Evolutionary conservation across 2,113 vertebrate genomes (phyloP).

Genomic region (Epinephelus fuscoguttatus): DNA sequence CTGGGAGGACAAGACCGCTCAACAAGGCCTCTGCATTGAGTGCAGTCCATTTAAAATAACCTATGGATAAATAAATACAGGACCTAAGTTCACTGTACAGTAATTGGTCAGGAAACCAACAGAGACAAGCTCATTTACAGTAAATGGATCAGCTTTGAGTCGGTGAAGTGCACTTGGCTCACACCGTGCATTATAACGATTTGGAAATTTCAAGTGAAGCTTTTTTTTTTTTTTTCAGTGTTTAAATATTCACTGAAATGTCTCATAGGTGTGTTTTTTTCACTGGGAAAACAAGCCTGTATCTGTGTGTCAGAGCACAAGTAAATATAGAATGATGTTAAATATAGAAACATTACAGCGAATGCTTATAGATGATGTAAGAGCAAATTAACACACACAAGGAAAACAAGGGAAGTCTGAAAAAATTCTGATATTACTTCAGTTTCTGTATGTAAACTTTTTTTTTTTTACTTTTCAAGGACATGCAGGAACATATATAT

Average conservation of each 20-base stretch:
- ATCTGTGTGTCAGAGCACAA: constrained; percentile 44
- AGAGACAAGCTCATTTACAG: constrained; percentile 84
- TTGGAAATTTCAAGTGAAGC: constrained; percentile 79
- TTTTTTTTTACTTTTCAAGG: constrained; percentile 33
- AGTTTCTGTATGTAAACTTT: constrained; percentile 6
- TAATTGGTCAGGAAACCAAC: constrained; percentile 84
- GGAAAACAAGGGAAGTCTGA: constrained; percentile 35
- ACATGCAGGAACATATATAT: constrained; percentile 43
- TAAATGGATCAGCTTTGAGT: constrained; percentile 82
- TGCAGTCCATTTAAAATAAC: constrained; percentile 82
- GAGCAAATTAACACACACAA: constrained; percentile 20
- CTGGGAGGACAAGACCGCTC: constrained; percentile 71
- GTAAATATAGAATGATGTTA: constrained; percentile 63
- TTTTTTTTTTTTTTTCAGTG: constrained; percentile 51
- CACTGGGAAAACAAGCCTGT: constrained; percentile 52
- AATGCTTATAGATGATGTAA: constrained; percentile 50
- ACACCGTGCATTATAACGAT: constrained; percentile 69
- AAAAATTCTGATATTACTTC: constrained; percentile 28
- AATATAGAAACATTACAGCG: constrained; percentile 62
- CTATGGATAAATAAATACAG: constrained; percentile 83
- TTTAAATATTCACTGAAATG: constrained; percentile 67
- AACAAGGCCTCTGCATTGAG: constrained; percentile 80
- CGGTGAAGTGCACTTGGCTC: constrained; percentile 81
- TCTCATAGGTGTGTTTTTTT: constrained; percentile 47
- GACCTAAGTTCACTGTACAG: constrained; percentile 81